Base-by-base conservation (phyloP, 2,113 vertebrate species). In the Verasper variegatus region DNA sequence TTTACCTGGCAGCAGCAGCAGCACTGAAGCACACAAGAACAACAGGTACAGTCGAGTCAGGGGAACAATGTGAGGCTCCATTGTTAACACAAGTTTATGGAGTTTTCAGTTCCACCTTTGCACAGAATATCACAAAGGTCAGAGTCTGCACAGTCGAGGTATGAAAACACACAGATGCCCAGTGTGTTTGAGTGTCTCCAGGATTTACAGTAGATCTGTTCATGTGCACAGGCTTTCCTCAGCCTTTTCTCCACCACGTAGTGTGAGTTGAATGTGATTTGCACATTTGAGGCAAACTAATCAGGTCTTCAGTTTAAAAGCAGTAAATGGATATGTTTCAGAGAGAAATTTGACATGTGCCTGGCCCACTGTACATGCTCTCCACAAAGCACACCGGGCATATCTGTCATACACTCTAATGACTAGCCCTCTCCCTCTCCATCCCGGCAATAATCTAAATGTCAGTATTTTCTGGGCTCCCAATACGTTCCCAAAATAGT, bases 401-500 rank as follows among this genome's bases (percentile, higher is more conserved):
- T 83, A 67, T 84, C 85, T 79, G 79, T 89, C 80, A 85, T 59
- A 80, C 64, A 70, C 71, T 80, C 78, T 52, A 24, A 75, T 80
- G 76, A 85, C 85, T 59, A 64, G 74, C 55, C 81, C 63, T 62
- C 65, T 82, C 57, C 45, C 62, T 77, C 83, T 80, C 71, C 79
- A 68, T 80, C 62, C 59, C 49, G 3, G 79, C 82, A 35, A 84
- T 81, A 76, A 83, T 89, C 85, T 90, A 89, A 91, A 92, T 91
- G 87, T 93, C 88, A 89, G 77, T 90, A 83, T 89, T 91, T 89
- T 87, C 87, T 83, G 68, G 73, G 77, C 83, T 85, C 71, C 84
- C 84, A 89, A 93, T 88, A 86, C 73, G 81, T 80, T 90, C 89
- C 82, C 52, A 89, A 93, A 93, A 93, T 93, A 92, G 88, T 61